Evolutionary conservation across 2,888 invertebrate genomes (phyloP).

Genomic region (Drosophila nr. perissopoda): DNA sequence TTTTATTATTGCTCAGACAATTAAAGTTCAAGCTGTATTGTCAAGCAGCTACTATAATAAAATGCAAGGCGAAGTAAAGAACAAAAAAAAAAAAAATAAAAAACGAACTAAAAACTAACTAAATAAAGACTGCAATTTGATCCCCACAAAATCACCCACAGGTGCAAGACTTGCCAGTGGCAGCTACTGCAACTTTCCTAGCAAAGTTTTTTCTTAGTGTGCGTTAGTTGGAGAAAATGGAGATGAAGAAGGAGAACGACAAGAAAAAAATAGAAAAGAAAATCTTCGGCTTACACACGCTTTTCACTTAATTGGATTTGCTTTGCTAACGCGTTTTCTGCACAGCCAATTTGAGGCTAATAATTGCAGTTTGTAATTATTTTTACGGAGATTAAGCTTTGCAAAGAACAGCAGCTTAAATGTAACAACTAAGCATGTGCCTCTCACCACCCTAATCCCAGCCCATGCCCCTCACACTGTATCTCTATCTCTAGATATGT

Average conservation of each 20-base stretch:
- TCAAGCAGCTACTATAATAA: conserved; percentile 28
- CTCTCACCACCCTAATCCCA: background rate
- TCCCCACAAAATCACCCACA: conserved; percentile 28
- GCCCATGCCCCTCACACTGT: background rate
- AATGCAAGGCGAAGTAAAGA: conserved; percentile 30
- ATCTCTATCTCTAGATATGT: background rate
- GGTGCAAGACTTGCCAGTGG: conserved; percentile 38
- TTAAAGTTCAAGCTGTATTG: conserved; percentile 60
- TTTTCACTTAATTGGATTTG: conserved; percentile 78
- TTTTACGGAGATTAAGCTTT: conserved; percentile 56
- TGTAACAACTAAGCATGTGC: conserved; percentile 15
- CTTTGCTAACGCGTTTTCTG: conserved; percentile 49
- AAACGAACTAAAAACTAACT: background rate
- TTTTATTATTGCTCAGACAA: conserved; percentile 56
- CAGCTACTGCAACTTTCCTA: conserved; percentile 34
- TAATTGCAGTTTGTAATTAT: conserved; percentile 78
- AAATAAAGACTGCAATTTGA: background rate
- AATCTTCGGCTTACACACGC: conserved; percentile 72
- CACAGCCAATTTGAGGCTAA: conserved; percentile 54
- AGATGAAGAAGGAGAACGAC: background rate
- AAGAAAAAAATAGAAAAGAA: conserved; percentile 22
- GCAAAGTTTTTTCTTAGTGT: conserved; percentile 49
- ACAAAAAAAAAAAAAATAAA: background rate
- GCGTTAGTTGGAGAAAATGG: conserved; percentile 41
- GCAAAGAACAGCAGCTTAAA: conserved; percentile 46